Evolutionary conservation across 1,140 invertebrate species (phyloP), one percentile per base, ranked within the genome.

Genomic region (Helicoverpa armigera): DNA sequence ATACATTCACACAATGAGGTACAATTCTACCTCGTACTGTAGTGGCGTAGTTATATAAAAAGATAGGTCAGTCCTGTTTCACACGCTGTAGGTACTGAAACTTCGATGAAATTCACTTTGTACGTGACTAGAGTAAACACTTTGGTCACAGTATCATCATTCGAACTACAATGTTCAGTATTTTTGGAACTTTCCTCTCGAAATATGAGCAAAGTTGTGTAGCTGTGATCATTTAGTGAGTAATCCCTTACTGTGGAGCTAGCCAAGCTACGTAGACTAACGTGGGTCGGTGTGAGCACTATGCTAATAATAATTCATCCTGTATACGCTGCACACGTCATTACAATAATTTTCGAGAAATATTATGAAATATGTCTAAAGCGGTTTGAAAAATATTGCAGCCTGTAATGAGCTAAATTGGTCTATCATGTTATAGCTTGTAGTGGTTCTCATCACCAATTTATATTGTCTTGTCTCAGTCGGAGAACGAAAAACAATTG

Each of bases 261-360:
- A 73, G 70, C 70, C 70, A 73, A 73, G 65, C 7, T 43, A 16
- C 61, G 35, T 65, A 65, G 54, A 35, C 53, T 73, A 9, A 43
- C 53, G 70, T 73, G 70, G 53, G 70, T 5, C n/a, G 51, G 3
- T 14, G 31, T 73, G 70, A 73, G 53, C 54, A 31, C 35, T n/a
- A 43, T 11, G 51, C 70, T 73, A 73, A 73, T 73, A 56, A 73
- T 73, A 73, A 73, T 73, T 35, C 50, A 56, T 73, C 54, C 70
- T 73, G 53, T 73, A 69, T 69, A 54, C 11, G 53, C 29, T 51
- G 48, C 23, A 73, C 70, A 58, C 70, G 53, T 73, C 53, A 73
- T 31, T n/a, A n/a, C 16, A 51, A 58, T 73, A 43, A 65, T 73
- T 51, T 16, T 35, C 35, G 16, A 54, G 53, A 35, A 31, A 35